Base-by-base conservation (phyloP, 2,797 vertebrate species). In the Peromyscus eremicus region DNA sequence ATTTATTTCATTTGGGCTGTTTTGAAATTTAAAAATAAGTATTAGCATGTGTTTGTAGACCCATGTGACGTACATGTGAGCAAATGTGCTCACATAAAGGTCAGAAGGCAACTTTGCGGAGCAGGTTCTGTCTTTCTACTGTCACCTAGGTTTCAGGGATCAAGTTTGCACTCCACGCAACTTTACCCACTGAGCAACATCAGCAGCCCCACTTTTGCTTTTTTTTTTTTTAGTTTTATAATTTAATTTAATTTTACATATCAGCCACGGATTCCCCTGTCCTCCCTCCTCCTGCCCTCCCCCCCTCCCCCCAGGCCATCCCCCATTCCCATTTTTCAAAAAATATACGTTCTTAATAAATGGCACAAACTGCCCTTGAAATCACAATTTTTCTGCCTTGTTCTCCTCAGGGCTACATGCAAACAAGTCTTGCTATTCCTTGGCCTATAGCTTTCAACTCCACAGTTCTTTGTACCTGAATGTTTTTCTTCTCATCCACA, bases 371-470 rank as follows among this genome's bases (percentile, higher is more conserved):
- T 76, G 40, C 23, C 37, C 37, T 43, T 76, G 19, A 62, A 76
- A 14, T 43, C 55, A 76, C 52, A 62, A 10, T n/a, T 34, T 7
- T 16, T 40, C 57, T 62, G 4, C 40, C 73, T 52, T 10, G 3
- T 34, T 84, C 2, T 21, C 19, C 12, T 89, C 55, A 23, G 21
- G n/a, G 40, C 2, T 90, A 17, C 34, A 32, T 4, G 2, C 21
- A 64, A 37, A 4, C 13, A n/a, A 66, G 32, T 64, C 32, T 19
- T 64, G 8, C 5, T 19, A 90, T 57, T 91, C 2, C 37, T 46
- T n/a, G 16, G 27, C 13, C 93, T 81, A 21, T 70, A 80, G 49
- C 21, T 85, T 93, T 89, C 57, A 91, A n/a, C 49, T 92, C 91
- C 12, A 43, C 57, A 70, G 5, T 86, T 94, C 7, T 49, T 85